Conservation (phyloP, 2,888 invertebrate genomes). For the Drosophila subsilvestris region DNA sequence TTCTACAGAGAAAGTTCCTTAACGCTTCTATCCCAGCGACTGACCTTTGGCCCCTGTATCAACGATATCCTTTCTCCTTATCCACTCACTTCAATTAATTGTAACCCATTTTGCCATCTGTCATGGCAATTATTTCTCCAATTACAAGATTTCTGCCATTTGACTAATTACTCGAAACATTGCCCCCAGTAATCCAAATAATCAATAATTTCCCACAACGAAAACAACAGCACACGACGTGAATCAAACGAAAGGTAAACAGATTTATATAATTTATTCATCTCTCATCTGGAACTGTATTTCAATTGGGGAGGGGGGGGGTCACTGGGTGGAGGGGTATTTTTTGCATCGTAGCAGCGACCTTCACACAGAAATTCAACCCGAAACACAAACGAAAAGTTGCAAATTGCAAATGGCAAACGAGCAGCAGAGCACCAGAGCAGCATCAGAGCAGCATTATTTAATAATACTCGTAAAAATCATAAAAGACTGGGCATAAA, state of each 20-base stretch:
- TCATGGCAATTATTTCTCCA: background rate
- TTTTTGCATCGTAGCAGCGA: background rate
- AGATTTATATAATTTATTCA: constrained; percentile 1
- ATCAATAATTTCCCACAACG: background rate
- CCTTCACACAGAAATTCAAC: background rate
- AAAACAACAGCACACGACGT: too few relatives aligned
- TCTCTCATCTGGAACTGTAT: background rate
- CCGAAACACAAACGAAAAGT: background rate
- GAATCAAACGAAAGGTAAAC: constrained; percentile 5
- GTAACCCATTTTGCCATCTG: background rate
- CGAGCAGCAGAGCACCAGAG: background rate
- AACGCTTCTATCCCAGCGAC: background rate
- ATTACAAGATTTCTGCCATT: background rate
- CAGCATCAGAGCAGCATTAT: background rate
- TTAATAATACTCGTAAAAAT: constrained; percentile 1
- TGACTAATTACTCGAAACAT: background rate
- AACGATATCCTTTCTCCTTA: background rate
- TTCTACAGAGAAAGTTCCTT: too few relatives aligned
- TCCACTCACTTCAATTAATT: background rate
- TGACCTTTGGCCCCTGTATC: too few relatives aligned
- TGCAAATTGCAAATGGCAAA: background rate
- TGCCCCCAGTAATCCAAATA: background rate
- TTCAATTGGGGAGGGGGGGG: background rate
- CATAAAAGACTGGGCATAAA: background rate
- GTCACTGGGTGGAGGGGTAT: background rate